phyloP scores from a whole-genome alignment of 2,797 vertebrate genomes.

The Serranus cabrilla region DNA sequence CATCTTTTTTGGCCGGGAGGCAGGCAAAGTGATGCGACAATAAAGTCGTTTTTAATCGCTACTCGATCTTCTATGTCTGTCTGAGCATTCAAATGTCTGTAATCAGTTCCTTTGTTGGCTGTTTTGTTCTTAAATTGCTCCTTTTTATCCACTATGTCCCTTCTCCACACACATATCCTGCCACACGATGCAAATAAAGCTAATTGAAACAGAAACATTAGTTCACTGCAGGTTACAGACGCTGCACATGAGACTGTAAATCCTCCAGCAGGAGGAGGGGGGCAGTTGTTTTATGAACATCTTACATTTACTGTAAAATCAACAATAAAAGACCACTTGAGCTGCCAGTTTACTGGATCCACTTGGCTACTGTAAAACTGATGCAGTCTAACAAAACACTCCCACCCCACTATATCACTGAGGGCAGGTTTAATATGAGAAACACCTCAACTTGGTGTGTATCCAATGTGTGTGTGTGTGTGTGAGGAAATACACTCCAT shows the following conservation, averaged over 20 bases:
- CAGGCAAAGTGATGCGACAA: too few relatives aligned
- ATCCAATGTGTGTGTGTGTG: neutral
- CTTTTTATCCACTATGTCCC: neutral
- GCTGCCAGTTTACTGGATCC: neutral
- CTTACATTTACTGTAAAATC: constrained; percentile 18
- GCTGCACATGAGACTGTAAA: neutral
- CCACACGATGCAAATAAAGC: neutral
- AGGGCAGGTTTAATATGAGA: neutral
- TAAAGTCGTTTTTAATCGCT: too few relatives aligned
- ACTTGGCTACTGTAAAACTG: neutral
- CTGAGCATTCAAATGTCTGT: neutral
- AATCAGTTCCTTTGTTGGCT: neutral
- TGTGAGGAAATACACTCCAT: neutral
- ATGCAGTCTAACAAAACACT: neutral
- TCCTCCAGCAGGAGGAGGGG: neutral
- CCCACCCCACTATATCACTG: neutral
- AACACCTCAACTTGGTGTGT: neutral
- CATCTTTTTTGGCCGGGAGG: too few relatives aligned
- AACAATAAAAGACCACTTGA: constrained; percentile 4
- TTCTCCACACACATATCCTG: neutral
- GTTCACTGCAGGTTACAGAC: neutral
- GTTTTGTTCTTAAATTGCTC: neutral
- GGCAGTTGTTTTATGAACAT: neutral
- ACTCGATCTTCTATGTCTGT: too few relatives aligned
- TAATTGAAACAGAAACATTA: neutral